Conservation (phyloP, 23 tunicate genomes). For the Trididemnum nubilum region DNA sequence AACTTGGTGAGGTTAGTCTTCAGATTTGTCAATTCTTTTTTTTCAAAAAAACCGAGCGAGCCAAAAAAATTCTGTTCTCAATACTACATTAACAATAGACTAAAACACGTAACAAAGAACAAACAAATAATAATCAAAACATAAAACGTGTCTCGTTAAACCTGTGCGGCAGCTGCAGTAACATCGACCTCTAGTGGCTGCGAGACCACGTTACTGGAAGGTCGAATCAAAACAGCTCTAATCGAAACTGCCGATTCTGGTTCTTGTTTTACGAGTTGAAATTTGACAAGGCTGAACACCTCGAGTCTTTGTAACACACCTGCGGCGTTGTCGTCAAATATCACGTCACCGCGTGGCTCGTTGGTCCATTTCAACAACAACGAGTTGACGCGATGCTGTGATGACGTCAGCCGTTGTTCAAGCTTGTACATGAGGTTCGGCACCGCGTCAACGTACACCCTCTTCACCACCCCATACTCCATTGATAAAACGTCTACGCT, state of each 20-base stretch:
- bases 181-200: too few species aligned
- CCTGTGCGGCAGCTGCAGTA: too few species aligned
- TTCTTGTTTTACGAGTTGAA: conserved; percentile 16
- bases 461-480: conserved; percentile 59
- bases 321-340: conserved; percentile 1
- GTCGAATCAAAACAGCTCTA: conserved; percentile 14
- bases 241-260: conserved; percentile 30
- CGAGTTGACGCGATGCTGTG: conserved; percentile 33
- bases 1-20: too few species aligned
- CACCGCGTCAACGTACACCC: conserved; percentile 48
- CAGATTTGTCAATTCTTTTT: too few species aligned
- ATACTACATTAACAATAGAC: too few species aligned
- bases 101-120: too few species aligned
- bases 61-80: too few species aligned
- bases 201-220: not conserved
- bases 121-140: too few species aligned
- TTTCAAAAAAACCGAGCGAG: too few species aligned
- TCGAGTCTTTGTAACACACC: conserved; percentile 40
- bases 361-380: conserved; percentile 25
- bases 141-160: too few species aligned
- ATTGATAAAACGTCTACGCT: conserved; percentile 66
- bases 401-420: conserved; percentile 14
- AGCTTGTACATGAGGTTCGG: conserved; percentile 31
- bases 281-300: conserved; percentile 41
- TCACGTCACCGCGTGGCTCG: not conserved